Conservation (phyloP, 2,888 invertebrate species). For the Aplocera efformata region DNA sequence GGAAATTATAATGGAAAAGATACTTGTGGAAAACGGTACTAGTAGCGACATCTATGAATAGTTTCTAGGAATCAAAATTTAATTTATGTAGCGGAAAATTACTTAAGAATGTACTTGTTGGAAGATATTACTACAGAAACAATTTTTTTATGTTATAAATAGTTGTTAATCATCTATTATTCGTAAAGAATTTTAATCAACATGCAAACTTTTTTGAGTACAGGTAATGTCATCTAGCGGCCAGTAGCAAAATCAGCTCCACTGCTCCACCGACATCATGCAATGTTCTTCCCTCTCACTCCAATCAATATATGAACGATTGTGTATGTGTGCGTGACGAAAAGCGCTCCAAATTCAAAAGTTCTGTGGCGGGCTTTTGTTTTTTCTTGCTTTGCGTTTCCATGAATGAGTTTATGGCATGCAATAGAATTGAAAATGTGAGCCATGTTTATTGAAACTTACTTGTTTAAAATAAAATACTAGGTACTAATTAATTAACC, state of each 20-base stretch:
- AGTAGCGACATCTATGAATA: constrained; percentile 50
- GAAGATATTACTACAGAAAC: no score
- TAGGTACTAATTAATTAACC: no score
- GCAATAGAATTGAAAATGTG: no score
- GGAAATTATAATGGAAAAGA: constrained; percentile 18
- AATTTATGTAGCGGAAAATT: no score
- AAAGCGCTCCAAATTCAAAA: constrained; percentile 57
- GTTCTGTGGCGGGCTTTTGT: constrained; percentile 13
- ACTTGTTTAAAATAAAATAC: no score
- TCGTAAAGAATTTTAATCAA: no score
- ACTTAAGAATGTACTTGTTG: no score
- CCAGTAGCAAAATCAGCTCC: constrained; percentile 38
- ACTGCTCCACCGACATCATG: constrained; percentile 49
- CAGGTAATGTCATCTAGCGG: constrained; percentile 44
- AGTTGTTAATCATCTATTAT: no score
- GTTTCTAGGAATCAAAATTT: neutral
- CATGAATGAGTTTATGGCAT: no score
- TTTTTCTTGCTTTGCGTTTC: no score
- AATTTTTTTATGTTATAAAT: no score
- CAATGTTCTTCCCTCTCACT: constrained; percentile 25
- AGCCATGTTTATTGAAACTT: no score
- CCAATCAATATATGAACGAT: constrained; percentile 28
- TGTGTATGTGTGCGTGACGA: constrained; percentile 49
- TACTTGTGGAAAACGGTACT: constrained; percentile 27
- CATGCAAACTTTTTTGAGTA: neutral